Evolutionary conservation across 2,797 vertebrate species (phyloP), one percentile per base, ranked within the genome.

Genomic region (Pampus argenteus): DNA sequence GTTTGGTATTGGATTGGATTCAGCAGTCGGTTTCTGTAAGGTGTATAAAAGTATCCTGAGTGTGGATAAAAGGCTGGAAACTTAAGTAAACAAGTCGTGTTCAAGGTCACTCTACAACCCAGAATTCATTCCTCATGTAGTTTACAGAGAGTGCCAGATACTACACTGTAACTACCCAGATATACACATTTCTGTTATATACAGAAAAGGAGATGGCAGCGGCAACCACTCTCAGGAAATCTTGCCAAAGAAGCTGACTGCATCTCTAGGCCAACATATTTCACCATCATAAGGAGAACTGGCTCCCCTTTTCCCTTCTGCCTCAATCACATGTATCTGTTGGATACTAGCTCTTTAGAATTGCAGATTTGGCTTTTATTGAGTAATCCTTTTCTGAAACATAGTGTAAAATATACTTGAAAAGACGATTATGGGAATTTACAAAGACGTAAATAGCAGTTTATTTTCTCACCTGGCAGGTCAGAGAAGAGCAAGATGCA

Each of bases 401-500:
- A 0, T 2, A 29, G 25, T 50, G 52, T 23, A 1, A 15, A 47
- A 56, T 6, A 2, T 0, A 58, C 18, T 13, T 36, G 42, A 20
- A 65, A 59, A 49, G 15, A 34, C 3, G 5, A 61, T 5, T 20
- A 40, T 55, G 1, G 15, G 6, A 62, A 36, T 38, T 62, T 11
- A 45, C 4, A 66, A 42, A 34, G 6, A 34, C 25, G n/a, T 22
- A 59, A 52, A 34, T 20, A 23, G 11, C 11, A 13, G 57, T 9
- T 29, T 20, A 52, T 28, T 6, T 61, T 52, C 89, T 91, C 95
- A 99, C 98, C 98, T 92, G 98, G 98, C 83, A 99, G 94, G 84
- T 99, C 98, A 40, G 98, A 99, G 87, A 99, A 99, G 61, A 99
- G 97, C 6, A 99, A 96, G 90, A 99, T 99, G 89, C 98, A 99